Percentiles rank a stretch among this genome's conserved stretches.
Conservation (phyloP, 2,888 invertebrate species). For the Hyppa rectilinea region DNA sequence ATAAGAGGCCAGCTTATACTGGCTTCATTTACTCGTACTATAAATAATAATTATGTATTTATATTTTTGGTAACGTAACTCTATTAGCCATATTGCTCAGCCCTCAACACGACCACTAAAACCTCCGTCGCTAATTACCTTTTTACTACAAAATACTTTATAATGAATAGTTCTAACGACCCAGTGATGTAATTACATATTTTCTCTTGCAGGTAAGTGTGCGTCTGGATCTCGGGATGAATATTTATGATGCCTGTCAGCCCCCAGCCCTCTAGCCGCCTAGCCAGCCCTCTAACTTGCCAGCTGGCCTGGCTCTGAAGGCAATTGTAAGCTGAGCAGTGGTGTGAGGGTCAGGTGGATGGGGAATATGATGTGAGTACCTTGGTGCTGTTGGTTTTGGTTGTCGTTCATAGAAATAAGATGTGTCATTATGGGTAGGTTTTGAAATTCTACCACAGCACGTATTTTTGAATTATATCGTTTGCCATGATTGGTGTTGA, state of each 20-base stretch:
- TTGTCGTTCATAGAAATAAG: not conserved
- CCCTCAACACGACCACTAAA: not conserved
- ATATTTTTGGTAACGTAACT: not conserved
- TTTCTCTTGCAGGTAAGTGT: slow-evolving; percentile 54
- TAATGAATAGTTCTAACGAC: slow-evolving; percentile 19
- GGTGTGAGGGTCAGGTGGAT: not conserved
- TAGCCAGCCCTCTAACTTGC: slow-evolving; percentile 6
- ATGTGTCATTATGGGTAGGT: too few species aligned
- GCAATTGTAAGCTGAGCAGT: slow-evolving; percentile 29
- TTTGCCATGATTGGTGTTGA: not conserved
- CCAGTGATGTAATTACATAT: slow-evolving; percentile 33
- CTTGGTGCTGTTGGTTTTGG: not conserved
- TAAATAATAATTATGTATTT: too few species aligned
- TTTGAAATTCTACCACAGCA: not conserved
- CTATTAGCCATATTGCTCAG: not conserved
- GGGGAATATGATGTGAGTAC: slow-evolving; percentile 3
- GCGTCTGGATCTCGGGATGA: slow-evolving; percentile 19
- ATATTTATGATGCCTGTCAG: slow-evolving; percentile 36
- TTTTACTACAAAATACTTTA: not conserved
- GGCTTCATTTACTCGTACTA: too few species aligned
- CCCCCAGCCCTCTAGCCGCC: not conserved
- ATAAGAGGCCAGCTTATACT: too few species aligned
- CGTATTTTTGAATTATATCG: not conserved
- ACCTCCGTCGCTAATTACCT: not conserved
- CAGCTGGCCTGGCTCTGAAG: not conserved